Base-by-base conservation (phyloP, 2,888 invertebrate genomes). In the Harpalus rufipes region DNA sequence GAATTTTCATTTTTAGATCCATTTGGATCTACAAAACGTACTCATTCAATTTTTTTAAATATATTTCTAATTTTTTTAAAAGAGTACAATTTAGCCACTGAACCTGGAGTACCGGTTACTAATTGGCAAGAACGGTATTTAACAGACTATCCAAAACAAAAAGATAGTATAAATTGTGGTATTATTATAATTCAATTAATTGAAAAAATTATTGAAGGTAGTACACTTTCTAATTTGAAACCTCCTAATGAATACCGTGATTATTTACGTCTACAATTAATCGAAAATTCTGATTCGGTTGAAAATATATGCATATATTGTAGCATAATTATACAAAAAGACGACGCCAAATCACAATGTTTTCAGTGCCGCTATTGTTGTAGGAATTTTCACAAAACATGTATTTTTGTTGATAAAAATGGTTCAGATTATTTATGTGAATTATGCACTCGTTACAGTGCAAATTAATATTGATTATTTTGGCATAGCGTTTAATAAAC, bases 1-100 rank as follows among this genome's bases (percentile, higher is more conserved):
- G 63, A 63, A 63, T 63, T 63, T 63, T 63, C 63, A 63, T 63
- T 21, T 63, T 7, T 63, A 7, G 25, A 63, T 18, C 63, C 63
- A 1, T 63, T 63, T 63, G 25, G 25, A 21, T 5, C 63, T 10
- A 25, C 63, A 21, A 21, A 14, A 16, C n/a, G 16, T 18, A 14
- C 16, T 1, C n/a, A 59, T 12, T 63, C 18, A 3, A 63, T 25
- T 6, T 63, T 18, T 63, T 63, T 63, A 10, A 63, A 63, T 63
- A 63, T 21, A 6, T 63, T 63, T 63, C 0, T 63, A 21, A 25
- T 0, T 10, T 63, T 63, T 63, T 21, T 63, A 63, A 21, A 63
- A 7, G 63, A 63, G 7, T 63, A 25, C 18, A 63, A 63, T 12
- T 10, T 63, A 10, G 25, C 63, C 1, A 12, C 12, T 10, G 63